phyloP scores from a whole-genome alignment of 2,797 vertebrate genomes.

The Tragelaphus oryx region DNA sequence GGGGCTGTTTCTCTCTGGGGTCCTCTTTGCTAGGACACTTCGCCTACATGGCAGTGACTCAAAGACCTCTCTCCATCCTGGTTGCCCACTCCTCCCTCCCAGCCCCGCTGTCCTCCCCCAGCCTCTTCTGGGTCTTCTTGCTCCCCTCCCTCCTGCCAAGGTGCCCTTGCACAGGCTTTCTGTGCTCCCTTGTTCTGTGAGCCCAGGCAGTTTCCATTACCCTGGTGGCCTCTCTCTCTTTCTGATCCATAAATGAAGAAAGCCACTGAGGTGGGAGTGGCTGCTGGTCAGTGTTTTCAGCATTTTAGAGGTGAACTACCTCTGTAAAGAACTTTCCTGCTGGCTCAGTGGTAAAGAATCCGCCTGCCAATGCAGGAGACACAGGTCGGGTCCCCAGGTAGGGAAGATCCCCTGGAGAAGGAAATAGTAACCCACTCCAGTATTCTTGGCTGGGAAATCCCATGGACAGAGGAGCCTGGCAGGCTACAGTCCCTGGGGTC shows the following conservation, averaged over 20 bases:
- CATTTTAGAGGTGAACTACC: background rate
- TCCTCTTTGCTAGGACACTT: background rate
- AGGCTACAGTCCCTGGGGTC: background rate
- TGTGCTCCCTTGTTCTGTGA: background rate
- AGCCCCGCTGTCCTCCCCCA: too few species aligned
- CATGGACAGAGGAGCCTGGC: background rate
- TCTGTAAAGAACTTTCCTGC: background rate
- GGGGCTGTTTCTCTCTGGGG: background rate
- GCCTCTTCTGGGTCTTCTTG: background rate
- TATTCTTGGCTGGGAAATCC: background rate
- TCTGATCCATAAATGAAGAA: background rate
- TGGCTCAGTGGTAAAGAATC: background rate
- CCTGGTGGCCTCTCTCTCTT: background rate
- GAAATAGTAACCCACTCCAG: background rate
- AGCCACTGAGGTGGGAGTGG: background rate
- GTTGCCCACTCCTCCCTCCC: background rate
- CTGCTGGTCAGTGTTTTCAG: background rate
- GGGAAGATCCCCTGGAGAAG: background rate
- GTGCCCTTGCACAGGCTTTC: background rate
- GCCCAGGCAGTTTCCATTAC: accelerated
- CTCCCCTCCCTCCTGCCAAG: background rate
- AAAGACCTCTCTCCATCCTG: background rate
- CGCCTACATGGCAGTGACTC: background rate
- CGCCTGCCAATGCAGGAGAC: background rate
- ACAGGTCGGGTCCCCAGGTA: background rate